Evolutionary conservation across 2,113 vertebrate genomes (phyloP).

Genomic region (Pelodiscus sinensis): DNA sequence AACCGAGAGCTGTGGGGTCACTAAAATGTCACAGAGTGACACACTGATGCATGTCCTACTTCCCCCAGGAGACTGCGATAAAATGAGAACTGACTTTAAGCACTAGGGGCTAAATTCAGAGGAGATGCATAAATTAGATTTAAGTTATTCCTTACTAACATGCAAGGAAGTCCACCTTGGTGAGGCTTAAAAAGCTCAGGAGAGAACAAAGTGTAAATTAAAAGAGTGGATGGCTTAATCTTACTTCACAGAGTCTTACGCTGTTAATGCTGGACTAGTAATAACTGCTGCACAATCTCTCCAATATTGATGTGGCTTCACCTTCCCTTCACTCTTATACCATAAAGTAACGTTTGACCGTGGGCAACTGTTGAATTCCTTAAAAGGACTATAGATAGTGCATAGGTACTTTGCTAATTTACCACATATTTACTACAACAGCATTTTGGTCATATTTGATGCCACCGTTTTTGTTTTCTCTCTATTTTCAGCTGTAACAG

Average conservation of each 20-base stretch:
- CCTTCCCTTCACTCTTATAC: not conserved
- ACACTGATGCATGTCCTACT: not conserved
- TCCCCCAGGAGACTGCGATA: not conserved
- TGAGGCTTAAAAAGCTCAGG: not conserved
- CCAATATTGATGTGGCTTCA: not conserved
- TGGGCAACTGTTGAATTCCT: not conserved
- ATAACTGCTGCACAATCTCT: not conserved
- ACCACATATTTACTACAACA: not conserved
- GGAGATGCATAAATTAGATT: not conserved
- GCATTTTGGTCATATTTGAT: not conserved
- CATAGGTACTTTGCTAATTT: not conserved
- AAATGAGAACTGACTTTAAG: not conserved
- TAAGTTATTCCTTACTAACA: not conserved
- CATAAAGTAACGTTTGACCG: not conserved
- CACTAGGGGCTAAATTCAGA: not conserved
- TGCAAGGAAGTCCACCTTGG: not conserved
- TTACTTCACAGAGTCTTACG: not conserved
- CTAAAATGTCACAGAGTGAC: not conserved
- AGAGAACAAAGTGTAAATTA: not conserved
- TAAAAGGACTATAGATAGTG: not conserved
- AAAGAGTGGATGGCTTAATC: not conserved
- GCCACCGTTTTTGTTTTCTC: not conserved
- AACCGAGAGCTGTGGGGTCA: not conserved
- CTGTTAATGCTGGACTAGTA: not conserved
- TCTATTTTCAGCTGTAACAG: constrained; percentile 71